These are phyloP conservation scores for Emydocephalus ijimae DNA, from an alignment of 2,113 vertebrate species.

Conservation along the genomic window DNA sequence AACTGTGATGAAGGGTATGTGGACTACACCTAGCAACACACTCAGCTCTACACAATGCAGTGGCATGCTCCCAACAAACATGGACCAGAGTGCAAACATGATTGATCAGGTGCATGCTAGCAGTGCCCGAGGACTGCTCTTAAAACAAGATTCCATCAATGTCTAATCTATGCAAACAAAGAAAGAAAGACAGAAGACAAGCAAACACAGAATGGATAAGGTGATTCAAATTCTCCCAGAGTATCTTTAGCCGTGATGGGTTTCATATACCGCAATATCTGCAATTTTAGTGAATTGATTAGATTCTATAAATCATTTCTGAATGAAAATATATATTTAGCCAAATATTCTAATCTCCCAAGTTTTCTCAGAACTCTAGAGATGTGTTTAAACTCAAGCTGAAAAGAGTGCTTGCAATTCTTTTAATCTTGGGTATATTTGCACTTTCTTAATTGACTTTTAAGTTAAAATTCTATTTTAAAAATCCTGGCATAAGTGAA, in stretches of 20 bases:
- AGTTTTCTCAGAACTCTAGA: fast-evolving
- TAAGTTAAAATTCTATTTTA: not conserved
- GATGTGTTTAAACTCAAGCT: fast-evolving
- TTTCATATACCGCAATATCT: not conserved
- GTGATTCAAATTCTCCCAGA: not conserved
- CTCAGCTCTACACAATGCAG: not conserved
- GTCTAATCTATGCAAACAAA: not conserved
- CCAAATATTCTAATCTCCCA: not conserved
- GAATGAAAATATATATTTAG: not conserved
- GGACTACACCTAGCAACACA: fast-evolving
- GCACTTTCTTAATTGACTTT: not conserved
- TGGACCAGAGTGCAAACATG: not conserved
- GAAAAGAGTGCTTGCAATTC: not conserved
- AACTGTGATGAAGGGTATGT: fast-evolving
- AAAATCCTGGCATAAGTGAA: not conserved
- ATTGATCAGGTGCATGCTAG: fast-evolving
- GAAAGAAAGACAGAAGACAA: not conserved
- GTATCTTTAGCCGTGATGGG: not conserved
- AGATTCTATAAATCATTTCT: not conserved
- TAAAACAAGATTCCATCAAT: not conserved
- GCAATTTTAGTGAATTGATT: not conserved
- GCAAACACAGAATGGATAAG: not conserved
- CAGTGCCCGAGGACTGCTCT: fast-evolving
- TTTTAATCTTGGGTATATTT: not conserved
- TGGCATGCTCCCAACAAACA: not conserved